Evolutionary conservation across 53 echinoderm and acorn worm genomes (phyloP), one percentile per base, ranked within the genome.

Genomic region (Echinometra lucunter): DNA sequence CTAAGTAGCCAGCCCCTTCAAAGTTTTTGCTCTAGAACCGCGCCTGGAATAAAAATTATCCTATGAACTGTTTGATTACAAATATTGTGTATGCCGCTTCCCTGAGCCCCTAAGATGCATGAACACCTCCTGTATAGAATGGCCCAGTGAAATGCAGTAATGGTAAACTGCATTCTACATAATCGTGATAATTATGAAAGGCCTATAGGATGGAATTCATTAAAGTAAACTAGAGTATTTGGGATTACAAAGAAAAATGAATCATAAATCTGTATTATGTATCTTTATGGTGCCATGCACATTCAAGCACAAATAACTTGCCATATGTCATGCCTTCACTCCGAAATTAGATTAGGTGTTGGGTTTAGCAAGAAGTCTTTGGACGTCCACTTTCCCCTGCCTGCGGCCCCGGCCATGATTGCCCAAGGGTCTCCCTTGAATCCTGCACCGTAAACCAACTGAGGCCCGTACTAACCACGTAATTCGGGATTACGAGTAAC

Each of bases 401-500:
- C 2, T 2, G 44, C 44, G 30, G 45, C 53, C 85, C 85, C 47
- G 85, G 34, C 2, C 47, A 45, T 47, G 21, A 47, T 85, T 49
- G n/a, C 85, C 85, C 85, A 85, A 47, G 85, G 85, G 85, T 49
- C 49, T 28, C n/a, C 53, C 85, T 49, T n/a, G 23, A 2, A n/a
- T 28, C 45, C 30, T 40, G 49, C 85, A 6, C 30, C 27, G 6
- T 45, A 49, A 45, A 7, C 85, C 49, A 49, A 13, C 49, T 74
- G 49, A 49, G 49, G 28, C 49, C 19, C 49, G 28, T 37, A 11
- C 28, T 49, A 28, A 85, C 49, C n/a, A 6, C n/a, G 8, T 85
- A n/a, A 85, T 45, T 85, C 49, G 3, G 30, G 28, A 28, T 49
- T 53, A 37, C n/a, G 10, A 28, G 44, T 10, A 1, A 32, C 74